These are phyloP conservation scores for Illadopsis cleaveri DNA, from an alignment of 2,113 vertebrate species.

Conservation along the genomic window DNA sequence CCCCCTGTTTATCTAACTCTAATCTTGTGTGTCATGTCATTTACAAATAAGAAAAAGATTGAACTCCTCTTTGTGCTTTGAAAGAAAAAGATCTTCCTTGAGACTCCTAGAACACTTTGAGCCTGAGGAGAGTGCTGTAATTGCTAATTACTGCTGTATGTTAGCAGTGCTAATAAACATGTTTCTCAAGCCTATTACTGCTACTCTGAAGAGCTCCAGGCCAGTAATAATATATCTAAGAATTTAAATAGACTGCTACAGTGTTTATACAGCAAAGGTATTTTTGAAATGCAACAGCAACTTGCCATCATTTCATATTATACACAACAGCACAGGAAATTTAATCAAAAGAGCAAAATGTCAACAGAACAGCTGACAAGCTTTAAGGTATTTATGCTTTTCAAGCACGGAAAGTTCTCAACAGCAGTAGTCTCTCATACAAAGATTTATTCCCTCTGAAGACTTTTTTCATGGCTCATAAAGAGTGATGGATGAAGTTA, in stretches of 20 bases:
- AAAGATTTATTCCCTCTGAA: conserved; percentile 75
- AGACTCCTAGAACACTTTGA: background rate
- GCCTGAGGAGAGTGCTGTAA: background rate
- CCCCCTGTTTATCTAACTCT: background rate
- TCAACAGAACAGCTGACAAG: conserved; percentile 46
- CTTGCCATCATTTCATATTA: background rate
- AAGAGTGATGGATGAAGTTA: conserved; percentile 81
- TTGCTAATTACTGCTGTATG: background rate
- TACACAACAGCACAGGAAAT: background rate
- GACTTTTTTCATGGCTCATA: conserved; percentile 80
- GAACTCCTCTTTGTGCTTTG: background rate
- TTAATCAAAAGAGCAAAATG: conserved; percentile 61
- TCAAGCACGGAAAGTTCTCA: conserved; percentile 58
- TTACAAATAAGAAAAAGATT: background rate
- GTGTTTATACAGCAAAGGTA: background rate
- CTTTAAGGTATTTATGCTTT: conserved; percentile 61
- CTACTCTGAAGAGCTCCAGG: background rate
- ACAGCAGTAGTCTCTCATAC: conserved; percentile 47
- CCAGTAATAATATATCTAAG: background rate
- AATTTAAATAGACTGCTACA: background rate
- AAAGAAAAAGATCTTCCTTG: background rate
- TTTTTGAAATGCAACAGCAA: background rate
- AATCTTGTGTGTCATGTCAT: background rate
- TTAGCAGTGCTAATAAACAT: background rate
- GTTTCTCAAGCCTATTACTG: background rate